These are phyloP conservation scores for Lucilia cuprina DNA, from an alignment of 1,140 invertebrate species.

Conservation along the genomic window DNA sequence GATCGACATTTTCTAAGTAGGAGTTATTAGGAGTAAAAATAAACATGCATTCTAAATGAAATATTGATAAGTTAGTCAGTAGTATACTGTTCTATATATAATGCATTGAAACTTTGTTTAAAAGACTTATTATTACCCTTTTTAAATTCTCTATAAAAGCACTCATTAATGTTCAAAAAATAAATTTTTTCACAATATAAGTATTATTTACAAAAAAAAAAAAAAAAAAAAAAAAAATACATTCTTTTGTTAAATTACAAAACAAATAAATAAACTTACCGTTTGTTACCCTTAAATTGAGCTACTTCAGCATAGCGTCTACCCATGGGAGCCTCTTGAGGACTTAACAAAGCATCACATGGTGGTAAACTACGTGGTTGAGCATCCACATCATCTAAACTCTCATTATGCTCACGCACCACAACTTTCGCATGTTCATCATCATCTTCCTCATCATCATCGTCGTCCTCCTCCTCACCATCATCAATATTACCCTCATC, in stretches of 20 bases:
- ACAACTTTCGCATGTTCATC: background rate
- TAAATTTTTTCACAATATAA: background rate
- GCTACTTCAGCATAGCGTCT: conserved; percentile 60
- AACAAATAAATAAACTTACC: conserved; percentile 49
- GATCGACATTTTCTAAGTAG: no score
- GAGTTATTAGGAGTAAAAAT: no score
- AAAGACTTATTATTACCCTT: no score
- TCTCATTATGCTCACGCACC: background rate
- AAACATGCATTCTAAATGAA: no score
- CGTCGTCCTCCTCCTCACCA: conserved; percentile 8
- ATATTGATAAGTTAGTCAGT: no score
- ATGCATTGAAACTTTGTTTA: no score
- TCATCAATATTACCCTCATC: conserved; percentile 37
- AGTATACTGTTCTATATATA: no score
- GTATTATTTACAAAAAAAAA: no score
- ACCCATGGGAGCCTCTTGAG: conserved; percentile 59
- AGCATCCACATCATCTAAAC: background rate
- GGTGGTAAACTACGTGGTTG: conserved; percentile 31
- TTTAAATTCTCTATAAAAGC: no score
- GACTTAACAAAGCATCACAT: conserved; percentile 56
- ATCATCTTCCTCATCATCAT: background rate
- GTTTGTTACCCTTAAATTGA: conserved; percentile 55
- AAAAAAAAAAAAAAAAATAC: no score
- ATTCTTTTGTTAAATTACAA: background rate
- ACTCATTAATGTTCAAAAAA: background rate